phyloP scores from a whole-genome alignment of 2,797 vertebrate genomes.

The Gallinago nigripennis region DNA sequence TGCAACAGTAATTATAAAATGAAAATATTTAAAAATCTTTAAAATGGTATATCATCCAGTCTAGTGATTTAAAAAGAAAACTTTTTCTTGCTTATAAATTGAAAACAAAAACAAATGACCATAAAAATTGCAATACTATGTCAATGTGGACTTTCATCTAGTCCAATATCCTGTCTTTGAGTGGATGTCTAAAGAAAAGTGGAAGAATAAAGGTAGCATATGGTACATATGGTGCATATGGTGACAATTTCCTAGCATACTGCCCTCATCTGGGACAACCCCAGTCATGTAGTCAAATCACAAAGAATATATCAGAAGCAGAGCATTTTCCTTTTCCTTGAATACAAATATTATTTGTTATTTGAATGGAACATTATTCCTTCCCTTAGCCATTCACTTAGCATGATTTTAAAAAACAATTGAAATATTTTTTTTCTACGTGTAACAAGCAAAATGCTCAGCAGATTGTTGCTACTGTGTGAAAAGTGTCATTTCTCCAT shows the following conservation, averaged over 20 bases:
- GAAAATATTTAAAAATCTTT: not conserved
- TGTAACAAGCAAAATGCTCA: not conserved
- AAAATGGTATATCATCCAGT: not conserved
- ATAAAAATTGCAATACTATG: not conserved
- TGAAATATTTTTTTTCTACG: rapidly evolving
- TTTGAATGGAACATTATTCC: not conserved
- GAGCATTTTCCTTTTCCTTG: not conserved
- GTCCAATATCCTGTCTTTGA: not conserved
- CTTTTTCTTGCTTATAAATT: not conserved
- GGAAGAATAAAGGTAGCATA: not conserved
- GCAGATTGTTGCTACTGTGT: not conserved
- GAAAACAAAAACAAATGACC: not conserved
- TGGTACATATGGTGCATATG: not conserved
- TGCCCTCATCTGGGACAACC: not conserved
- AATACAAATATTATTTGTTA: not conserved
- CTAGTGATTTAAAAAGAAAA: not conserved
- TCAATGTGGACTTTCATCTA: not conserved
- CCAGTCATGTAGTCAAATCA: not conserved
- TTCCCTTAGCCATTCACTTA: not conserved
- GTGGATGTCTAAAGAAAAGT: not conserved
- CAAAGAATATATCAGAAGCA: not conserved
- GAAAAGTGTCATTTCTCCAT: not conserved
- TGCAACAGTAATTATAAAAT: not conserved
- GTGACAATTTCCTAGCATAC: not conserved
- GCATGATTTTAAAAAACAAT: not conserved